These are phyloP conservation scores for Uropetala carovei DNA, from an alignment of 2,888 invertebrate genomes.

Conservation along the genomic window DNA sequence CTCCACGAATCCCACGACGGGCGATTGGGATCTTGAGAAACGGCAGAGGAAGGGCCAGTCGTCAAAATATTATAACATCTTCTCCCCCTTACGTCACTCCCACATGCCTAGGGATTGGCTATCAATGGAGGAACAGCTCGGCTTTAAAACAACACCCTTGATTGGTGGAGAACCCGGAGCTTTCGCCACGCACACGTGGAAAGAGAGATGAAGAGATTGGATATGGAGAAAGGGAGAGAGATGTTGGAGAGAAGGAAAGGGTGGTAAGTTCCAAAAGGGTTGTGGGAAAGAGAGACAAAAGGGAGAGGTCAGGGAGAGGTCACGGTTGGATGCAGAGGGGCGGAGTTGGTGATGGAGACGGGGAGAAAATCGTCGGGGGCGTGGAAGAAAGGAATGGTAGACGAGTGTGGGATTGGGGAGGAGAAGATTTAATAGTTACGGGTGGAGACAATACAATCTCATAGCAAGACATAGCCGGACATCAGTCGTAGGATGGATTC, in stretches of 20 bases:
- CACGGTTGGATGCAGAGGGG: slow-evolving; percentile 27
- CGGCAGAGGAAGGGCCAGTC: neutral
- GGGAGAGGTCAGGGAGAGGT: slow-evolving; percentile 20
- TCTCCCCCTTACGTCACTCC: slow-evolving; percentile 5
- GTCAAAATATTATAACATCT: neutral
- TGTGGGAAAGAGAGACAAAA: slow-evolving; percentile 47
- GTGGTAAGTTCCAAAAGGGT: slow-evolving; percentile 27
- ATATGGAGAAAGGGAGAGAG: slow-evolving; percentile 17
- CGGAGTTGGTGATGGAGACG: slow-evolving; percentile 14
- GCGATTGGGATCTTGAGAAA: slow-evolving; percentile 9
- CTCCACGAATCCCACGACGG: neutral
- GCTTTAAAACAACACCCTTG: neutral
- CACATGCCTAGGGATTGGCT: neutral
- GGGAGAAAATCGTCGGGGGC: neutral
- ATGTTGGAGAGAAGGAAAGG: slow-evolving; percentile 25
- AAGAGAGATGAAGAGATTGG: slow-evolving; percentile 50
- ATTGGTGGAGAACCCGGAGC: slow-evolving; percentile 43
- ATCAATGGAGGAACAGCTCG: neutral
- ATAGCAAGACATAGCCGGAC: slow-evolving; percentile 45
- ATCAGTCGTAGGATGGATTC: neutral
- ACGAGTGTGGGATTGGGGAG: neutral
- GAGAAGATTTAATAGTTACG: slow-evolving; percentile 28
- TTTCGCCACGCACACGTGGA: slow-evolving; percentile 57
- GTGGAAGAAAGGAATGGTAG: neutral
- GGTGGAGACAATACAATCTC: slow-evolving; percentile 48